A percentile compares a stretch with the other conserved stretches of the same genome.
Conservation (phyloP, 2,113 vertebrate species). For the Fukomys damarensis region DNA sequence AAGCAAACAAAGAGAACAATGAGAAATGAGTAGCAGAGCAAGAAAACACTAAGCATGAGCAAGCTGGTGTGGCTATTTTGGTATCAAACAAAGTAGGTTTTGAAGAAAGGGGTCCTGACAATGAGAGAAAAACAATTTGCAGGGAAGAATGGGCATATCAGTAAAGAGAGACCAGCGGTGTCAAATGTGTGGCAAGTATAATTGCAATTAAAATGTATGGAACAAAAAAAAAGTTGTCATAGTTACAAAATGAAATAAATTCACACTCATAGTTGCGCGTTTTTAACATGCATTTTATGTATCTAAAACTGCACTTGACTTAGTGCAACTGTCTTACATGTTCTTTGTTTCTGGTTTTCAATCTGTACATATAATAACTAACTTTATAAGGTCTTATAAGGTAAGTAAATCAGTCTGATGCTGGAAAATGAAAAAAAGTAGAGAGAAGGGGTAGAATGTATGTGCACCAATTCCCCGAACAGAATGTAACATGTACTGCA, state of each 20-base stretch:
- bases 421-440: background rate
- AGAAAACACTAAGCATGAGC: background rate
- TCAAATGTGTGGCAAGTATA: background rate
- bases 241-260: slow-evolving; percentile 7
- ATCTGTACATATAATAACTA: background rate
- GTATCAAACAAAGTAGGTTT: background rate
- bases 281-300: background rate
- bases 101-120: background rate
- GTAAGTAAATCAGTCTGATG: background rate
- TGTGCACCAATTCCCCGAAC: background rate
- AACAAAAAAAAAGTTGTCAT: background rate
- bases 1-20: background rate
- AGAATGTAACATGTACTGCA: background rate
- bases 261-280: background rate
- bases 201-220: background rate
- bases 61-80: background rate
- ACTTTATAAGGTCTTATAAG: background rate
- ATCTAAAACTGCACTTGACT: background rate
- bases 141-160: background rate
- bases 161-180: background rate
- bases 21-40: background rate
- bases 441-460: background rate
- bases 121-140: background rate
- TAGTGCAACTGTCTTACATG: background rate
- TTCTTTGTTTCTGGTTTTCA: background rate